Base-by-base conservation (phyloP, 2,888 invertebrate genomes). In the Himalopsyche anomala region DNA sequence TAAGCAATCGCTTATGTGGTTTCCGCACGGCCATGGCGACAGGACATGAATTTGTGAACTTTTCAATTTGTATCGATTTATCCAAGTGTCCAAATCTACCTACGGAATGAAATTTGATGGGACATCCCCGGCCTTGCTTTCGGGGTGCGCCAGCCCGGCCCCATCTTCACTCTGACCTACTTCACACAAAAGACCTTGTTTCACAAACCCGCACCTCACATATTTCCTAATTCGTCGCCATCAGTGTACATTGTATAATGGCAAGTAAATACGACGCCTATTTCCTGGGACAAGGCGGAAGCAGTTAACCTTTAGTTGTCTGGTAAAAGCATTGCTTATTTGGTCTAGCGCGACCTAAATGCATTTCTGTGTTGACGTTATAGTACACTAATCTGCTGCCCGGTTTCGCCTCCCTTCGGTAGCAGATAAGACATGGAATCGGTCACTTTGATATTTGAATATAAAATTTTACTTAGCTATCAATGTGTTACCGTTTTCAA, bases 161-260 rank as follows among this genome's bases (percentile, higher is more conserved):
- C 62, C 51, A 51, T 62, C 28, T 28, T n/a, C 62, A 9, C 2
- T 62, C 15, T 62, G 62, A 62, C 62, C 62, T 19, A 62, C 62
- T 62, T 62, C 62, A 62, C 62, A 62, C 62, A 62, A 62, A 62
- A 62, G 62, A 62, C 62, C 62, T 62, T 62, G 62, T 62, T 62
- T 62, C 62, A 19, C 62, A 6, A 28, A 62, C 62, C 62, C 62
- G 62, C 62, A 62, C 62, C 62, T 62, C 19, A 62, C 62, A 62
- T 62, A 19, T n/a, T 62, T 62, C 62, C n/a, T 62, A 62, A 62
- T 62, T 62, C 19, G 62, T 19, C 62, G 19, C 62, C 62, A 62
- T 28, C 62, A 19, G 19, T 28, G 62, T 62, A 62, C 62, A 28
- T 62, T 62, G 62, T 62, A 11, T 62, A 62, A n/a, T 28, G 28